Percentiles rank a stretch among this genome's conserved stretches.
Evolutionary conservation across 2,797 vertebrate genomes (phyloP).

Genomic region (Schizopygopsis malacanthus): DNA sequence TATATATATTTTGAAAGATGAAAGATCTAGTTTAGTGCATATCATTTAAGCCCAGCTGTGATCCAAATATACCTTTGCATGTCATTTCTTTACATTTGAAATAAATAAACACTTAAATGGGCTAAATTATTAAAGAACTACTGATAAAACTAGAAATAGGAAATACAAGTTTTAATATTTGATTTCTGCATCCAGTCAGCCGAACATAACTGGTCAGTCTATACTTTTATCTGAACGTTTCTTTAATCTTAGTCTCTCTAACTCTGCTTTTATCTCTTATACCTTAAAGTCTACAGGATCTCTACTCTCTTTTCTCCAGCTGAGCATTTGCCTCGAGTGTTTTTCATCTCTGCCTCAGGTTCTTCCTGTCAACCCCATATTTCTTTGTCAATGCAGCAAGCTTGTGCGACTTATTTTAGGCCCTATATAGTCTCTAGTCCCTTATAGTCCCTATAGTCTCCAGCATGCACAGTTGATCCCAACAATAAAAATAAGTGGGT

Average conservation of each 20-base stretch:
- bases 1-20: not conserved
- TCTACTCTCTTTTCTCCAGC: not conserved
- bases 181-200: not conserved
- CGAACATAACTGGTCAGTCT: not conserved
- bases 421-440: slow-evolving; percentile 12
- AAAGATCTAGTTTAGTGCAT: not conserved
- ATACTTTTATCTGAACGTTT: not conserved
- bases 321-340: not conserved
- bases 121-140: not conserved
- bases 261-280: not conserved
- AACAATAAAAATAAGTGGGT: not conserved
- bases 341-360: slow-evolving; percentile 18
- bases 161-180: not conserved
- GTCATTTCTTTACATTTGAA: not conserved
- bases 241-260: not conserved
- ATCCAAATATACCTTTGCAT: not conserved
- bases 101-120: not conserved
- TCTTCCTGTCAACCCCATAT: slow-evolving; percentile 10
- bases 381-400: slow-evolving; percentile 9
- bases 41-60: not conserved
- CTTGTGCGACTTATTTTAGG: slow-evolving; percentile 16
- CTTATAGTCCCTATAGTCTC: not conserved
- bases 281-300: not conserved
- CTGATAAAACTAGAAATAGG: not conserved
- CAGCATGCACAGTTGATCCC: not conserved